These are phyloP conservation scores for Syndactyla subalaris DNA, from an alignment of 2,797 vertebrate species.

Conservation along the genomic window DNA sequence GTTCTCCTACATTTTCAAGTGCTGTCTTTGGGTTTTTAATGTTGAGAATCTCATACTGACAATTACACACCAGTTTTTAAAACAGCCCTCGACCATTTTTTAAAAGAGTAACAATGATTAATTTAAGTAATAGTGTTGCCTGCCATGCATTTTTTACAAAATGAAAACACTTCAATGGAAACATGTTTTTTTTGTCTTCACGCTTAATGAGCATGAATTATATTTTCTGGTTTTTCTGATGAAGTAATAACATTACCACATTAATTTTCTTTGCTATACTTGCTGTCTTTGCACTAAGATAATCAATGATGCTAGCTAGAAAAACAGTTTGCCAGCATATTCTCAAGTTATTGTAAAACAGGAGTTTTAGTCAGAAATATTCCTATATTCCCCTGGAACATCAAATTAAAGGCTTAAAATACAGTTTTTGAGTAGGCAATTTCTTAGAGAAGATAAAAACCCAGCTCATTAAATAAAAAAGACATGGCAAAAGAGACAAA, in stretches of 20 bases:
- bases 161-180: not conserved
- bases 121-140: not conserved
- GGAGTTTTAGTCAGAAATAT: not conserved
- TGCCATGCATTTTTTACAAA: not conserved
- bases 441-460: not conserved
- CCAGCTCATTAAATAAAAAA: not conserved
- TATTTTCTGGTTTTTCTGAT: constrained; percentile 14
- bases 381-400: not conserved
- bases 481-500: not conserved
- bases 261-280: constrained; percentile 26
- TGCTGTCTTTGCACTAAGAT: not conserved
- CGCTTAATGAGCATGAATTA: not conserved
- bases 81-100: not conserved
- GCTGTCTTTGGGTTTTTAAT: not conserved
- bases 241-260: constrained; percentile 1
- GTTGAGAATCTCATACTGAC: not conserved
- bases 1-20: not conserved
- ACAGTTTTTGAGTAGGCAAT: not conserved
- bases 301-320: not conserved
- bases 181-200: not conserved
- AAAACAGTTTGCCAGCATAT: not conserved
- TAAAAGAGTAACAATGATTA: not conserved
- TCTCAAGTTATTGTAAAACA: not conserved
- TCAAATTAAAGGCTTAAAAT: constrained; percentile 6
- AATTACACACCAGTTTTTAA: not conserved